Base-by-base conservation (phyloP, 1,140 invertebrate genomes). In the Hylaeus anthracinus region DNA sequence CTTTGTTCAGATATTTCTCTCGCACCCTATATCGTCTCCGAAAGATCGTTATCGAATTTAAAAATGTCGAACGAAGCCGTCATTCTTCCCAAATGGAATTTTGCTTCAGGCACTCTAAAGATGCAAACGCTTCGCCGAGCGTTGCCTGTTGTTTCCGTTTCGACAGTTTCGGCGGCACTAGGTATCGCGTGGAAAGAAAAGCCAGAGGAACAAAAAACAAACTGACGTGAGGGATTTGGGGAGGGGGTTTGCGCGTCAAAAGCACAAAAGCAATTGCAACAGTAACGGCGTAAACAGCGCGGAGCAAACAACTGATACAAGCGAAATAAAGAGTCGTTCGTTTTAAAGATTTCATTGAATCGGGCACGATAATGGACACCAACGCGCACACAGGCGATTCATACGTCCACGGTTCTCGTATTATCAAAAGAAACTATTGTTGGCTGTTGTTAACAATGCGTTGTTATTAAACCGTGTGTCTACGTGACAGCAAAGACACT, bases 341-440 rank as follows among this genome's bases (percentile, higher is more conserved):
- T 85, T 90, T 67, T 88, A 86, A 89, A 91, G 91, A 92, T 92
- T 92, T 88, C 88, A 91, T 90, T 92, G 85, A 92, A 92, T 88
- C 83, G 86, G 65, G 65, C 26, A 79, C 85, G 90, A 92, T 90
- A 87, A 86, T 87, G 83, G 83, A 85, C 73, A 77, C 60, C 61
- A 6, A 43, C 79, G 83, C 83, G 53, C 83, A 88, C 86, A 84
- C 67, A 67, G 64, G 60, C 55, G 74, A 56, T 85, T 77, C 81
- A 70, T 77, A 79, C 81, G 81, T 84, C n/a, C 39, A 51, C 67
- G 60, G 61, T 75, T 78, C 61, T 51, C n/a, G 77, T 91, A 88
- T 90, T 90, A 92, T 93, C 90, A 83, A 92, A 92, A 91, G 87
- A 88, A 91, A 91, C 90, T 90, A 92, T 92, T 92, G 91, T 92